Conservation (phyloP, 1,140 invertebrate species). For the Schmidtea mediterranea region DNA sequence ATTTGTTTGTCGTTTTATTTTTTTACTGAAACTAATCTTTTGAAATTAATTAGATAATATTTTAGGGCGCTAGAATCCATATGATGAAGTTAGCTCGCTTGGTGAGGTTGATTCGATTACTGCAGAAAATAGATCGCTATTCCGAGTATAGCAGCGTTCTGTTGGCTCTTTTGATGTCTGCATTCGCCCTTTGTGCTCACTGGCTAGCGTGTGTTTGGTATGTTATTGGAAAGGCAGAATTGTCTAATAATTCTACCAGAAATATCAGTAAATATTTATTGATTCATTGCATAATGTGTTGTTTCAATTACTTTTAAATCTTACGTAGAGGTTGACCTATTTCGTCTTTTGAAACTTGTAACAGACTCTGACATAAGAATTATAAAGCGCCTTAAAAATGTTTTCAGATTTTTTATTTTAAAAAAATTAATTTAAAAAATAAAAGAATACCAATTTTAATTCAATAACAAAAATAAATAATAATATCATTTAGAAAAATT, state of each 20-base stretch:
- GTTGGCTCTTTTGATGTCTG: slow-evolving; percentile 11
- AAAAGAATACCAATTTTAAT: no score
- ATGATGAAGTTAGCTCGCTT: slow-evolving; percentile 10
- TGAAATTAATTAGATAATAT: neutral
- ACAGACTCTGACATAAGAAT: no score
- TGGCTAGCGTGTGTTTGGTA: slow-evolving; percentile 13
- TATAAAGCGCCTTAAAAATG: no score
- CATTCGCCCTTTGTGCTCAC: slow-evolving; percentile 11
- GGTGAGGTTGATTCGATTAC: slow-evolving; percentile 9
- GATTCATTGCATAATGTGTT: no score
- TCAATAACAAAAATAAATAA: no score
- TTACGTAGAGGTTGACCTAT: no score
- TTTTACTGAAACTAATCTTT: neutral
- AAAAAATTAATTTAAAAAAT: no score
- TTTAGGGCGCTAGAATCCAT: neutral
- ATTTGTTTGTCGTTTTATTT: neutral
- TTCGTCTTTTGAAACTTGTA: no score
- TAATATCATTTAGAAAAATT: no score
- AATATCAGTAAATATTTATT: neutral
- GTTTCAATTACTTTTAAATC: no score
- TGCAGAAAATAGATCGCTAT: slow-evolving; percentile 11
- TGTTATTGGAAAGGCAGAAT: slow-evolving; percentile 8
- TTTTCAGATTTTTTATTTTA: no score
- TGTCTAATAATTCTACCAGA: neutral
- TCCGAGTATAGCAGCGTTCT: slow-evolving; percentile 9